Conservation (phyloP, 1,140 invertebrate species). For the Drosophila teissieri region DNA sequence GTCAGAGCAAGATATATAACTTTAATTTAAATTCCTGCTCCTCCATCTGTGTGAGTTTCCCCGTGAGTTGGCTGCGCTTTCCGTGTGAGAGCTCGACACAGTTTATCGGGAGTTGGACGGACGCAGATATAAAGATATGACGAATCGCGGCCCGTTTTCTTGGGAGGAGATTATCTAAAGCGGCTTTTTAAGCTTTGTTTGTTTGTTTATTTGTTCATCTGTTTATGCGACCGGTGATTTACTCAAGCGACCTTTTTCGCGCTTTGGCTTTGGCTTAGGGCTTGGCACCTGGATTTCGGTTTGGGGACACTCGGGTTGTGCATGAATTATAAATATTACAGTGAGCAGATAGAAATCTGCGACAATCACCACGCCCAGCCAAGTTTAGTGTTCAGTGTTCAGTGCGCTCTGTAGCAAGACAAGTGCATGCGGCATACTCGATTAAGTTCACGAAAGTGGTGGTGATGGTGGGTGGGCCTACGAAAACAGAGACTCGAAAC, state of each 20-base stretch:
- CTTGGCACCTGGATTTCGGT: slow-evolving; percentile 29
- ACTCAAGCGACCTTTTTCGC: slow-evolving; percentile 42
- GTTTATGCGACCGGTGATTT: slow-evolving; percentile 63
- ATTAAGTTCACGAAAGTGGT: neutral
- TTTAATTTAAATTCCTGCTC: neutral
- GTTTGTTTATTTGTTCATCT: slow-evolving; percentile 46
- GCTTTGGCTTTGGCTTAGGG: slow-evolving; percentile 19
- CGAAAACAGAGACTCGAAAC: neutral
- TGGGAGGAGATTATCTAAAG: slow-evolving; percentile 60
- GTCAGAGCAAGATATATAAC: neutral
- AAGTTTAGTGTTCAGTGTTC: neutral
- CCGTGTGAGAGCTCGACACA: slow-evolving; percentile 30
- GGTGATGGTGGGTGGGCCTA: slow-evolving; percentile 1
- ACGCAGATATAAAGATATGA: slow-evolving; percentile 33
- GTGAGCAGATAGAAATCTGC: slow-evolving; percentile 69
- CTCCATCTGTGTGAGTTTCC: neutral
- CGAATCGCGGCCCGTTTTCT: slow-evolving; percentile 38
- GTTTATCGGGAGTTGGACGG: slow-evolving; percentile 21
- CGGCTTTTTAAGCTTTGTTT: slow-evolving; percentile 56
- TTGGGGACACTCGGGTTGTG: slow-evolving; percentile 14
- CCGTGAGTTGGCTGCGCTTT: neutral
- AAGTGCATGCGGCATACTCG: slow-evolving; percentile 28
- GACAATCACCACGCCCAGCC: slow-evolving; percentile 35
- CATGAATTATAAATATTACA: slow-evolving; percentile 74
- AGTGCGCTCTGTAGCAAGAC: slow-evolving; percentile 6